A percentile compares a stretch with the other conserved stretches of the same genome.
phyloP scores from a whole-genome alignment of 1,140 invertebrate species.

The Nephila pilipes region DNA sequence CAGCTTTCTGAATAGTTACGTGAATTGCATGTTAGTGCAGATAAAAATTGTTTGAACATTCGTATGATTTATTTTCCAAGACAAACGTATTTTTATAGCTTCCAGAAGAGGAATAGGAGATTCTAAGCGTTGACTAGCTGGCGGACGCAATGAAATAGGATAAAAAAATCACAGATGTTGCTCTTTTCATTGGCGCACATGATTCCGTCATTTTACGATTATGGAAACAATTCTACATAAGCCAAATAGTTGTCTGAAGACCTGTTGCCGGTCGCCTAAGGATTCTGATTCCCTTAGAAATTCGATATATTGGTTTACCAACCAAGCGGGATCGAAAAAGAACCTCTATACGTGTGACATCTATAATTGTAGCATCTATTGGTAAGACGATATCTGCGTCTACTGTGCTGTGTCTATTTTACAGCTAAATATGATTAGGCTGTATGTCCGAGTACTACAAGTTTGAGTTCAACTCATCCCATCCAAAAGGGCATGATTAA shows the following conservation, averaged over 20 bases:
- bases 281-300: background rate
- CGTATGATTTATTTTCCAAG: too few relatives aligned
- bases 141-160: background rate
- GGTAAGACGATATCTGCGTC: slow-evolving; percentile 31
- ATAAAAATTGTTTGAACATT: too few relatives aligned
- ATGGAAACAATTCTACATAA: background rate
- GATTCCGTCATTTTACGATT: slow-evolving; percentile 21
- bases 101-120: slow-evolving; percentile 21
- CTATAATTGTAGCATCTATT: slow-evolving; percentile 10
- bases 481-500: slow-evolving; percentile 28
- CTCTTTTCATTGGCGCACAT: background rate
- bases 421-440: background rate
- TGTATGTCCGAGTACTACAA: background rate
- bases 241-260: background rate
- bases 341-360: background rate
- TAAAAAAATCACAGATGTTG: background rate
- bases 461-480: background rate
- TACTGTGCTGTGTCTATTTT: background rate
- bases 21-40: too few relatives aligned
- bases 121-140: background rate
- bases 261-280: background rate
- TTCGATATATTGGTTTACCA: background rate
- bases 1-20: too few relatives aligned
- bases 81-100: background rate
- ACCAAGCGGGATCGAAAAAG: background rate